Percentiles rank a stretch among this genome's conserved stretches.
Conservation (phyloP, 2,113 vertebrate genomes). For the Chloropsis hardwickii region DNA sequence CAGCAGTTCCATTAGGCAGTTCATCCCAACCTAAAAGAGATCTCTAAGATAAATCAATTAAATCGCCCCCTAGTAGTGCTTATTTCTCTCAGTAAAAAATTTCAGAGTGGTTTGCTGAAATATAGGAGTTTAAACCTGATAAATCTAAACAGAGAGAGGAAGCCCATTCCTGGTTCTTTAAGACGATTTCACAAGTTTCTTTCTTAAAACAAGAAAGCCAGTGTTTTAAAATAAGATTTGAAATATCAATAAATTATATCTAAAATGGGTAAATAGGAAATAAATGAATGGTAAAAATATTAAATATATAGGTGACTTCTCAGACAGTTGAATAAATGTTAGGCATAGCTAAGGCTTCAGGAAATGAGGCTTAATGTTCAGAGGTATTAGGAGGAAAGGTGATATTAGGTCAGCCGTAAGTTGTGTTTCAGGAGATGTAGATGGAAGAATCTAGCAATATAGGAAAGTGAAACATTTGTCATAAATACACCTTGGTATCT, state of each 20-base stretch:
- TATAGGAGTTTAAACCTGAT: not conserved
- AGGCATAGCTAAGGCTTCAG: not conserved
- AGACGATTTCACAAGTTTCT: not conserved
- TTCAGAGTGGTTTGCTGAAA: not conserved
- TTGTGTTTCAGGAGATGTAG: not conserved
- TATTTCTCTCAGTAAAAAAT: not conserved
- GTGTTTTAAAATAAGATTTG: not conserved
- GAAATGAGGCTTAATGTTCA: not conserved
- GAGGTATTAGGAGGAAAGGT: not conserved
- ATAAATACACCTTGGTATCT: not conserved
- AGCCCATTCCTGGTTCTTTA: not conserved
- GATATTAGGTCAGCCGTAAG: not conserved
- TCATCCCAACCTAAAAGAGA: not conserved
- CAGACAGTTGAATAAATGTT: not conserved
- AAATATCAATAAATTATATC: not conserved
- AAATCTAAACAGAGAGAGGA: not conserved
- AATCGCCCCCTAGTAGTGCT: not conserved
- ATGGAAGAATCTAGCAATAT: not conserved
- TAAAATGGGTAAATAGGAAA: not conserved
- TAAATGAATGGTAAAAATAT: not conserved
- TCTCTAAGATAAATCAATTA: not conserved
- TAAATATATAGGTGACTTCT: not conserved
- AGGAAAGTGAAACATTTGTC: not conserved
- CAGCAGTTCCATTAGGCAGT: not conserved
- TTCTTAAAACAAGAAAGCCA: not conserved